These are phyloP conservation scores for Latrodectus geometricus DNA, from an alignment of 1,140 invertebrate species.

Conservation along the genomic window DNA sequence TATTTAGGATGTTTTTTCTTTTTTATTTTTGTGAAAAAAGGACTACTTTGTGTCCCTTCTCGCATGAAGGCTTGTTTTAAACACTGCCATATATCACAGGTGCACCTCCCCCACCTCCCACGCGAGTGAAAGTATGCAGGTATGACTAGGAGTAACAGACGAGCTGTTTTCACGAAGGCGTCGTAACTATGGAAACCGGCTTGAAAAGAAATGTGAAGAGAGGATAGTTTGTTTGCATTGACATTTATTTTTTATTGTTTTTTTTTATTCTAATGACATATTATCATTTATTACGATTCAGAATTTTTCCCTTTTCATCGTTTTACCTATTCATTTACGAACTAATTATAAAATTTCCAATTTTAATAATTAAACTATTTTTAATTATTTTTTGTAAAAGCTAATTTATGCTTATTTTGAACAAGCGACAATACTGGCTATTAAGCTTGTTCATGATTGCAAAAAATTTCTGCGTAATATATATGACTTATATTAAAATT, in stretches of 20 bases:
- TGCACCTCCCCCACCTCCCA: neutral
- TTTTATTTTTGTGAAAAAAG: slow-evolving; percentile 2
- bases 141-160: slow-evolving; percentile 53
- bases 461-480: no score
- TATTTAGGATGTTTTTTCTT: neutral
- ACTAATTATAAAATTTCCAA: no score
- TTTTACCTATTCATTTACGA: no score
- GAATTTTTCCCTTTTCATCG: no score
- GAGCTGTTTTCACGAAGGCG: slow-evolving; percentile 61
- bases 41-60: slow-evolving; percentile 54
- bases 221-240: slow-evolving; percentile 48
- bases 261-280: no score
- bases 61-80: slow-evolving; percentile 49
- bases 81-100: slow-evolving; percentile 53
- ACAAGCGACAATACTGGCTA: no score
- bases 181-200: slow-evolving; percentile 34
- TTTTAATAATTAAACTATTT: no score
- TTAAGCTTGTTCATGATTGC: no score
- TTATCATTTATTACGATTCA: no score
- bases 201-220: slow-evolving; percentile 2
- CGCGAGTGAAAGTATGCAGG: slow-evolving; percentile 50
- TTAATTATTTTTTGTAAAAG: no score
- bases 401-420: no score
- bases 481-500: no score
- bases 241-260: neutral